Evolutionary conservation across 2,113 vertebrate genomes (phyloP).

Genomic region (Sitta europaea): DNA sequence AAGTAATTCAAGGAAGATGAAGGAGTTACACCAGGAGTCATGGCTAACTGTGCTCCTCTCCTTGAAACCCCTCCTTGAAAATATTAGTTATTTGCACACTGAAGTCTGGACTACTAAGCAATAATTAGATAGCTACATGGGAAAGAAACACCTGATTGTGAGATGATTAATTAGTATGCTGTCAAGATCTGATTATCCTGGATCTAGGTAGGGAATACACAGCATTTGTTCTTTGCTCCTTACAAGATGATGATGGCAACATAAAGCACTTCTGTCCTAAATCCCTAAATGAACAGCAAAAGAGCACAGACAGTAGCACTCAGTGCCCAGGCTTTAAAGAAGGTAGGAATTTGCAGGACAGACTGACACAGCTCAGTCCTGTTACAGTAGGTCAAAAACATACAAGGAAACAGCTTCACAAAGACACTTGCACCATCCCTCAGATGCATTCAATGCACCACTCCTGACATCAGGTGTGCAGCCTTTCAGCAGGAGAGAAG

Average conservation of each 20-base stretch:
- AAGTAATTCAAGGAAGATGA: neutral
- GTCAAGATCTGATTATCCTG: slow-evolving; percentile 6
- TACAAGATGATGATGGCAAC: neutral
- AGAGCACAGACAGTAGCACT: neutral
- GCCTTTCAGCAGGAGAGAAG: neutral
- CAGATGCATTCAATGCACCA: neutral
- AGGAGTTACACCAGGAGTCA: neutral
- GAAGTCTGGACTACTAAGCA: neutral
- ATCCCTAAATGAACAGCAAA: neutral
- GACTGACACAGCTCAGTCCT: neutral
- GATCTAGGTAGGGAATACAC: slow-evolving; percentile 23
- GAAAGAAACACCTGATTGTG: slow-evolving; percentile 32
- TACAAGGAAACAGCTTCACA: neutral
- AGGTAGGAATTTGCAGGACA: neutral
- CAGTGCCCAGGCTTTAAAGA: neutral
- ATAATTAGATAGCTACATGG: slow-evolving; percentile 39
- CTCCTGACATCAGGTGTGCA: neutral
- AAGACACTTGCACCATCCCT: neutral
- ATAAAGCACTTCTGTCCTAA: neutral
- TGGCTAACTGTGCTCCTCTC: neutral
- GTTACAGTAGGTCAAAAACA: neutral
- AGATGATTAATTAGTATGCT: slow-evolving; percentile 41
- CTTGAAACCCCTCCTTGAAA: neutral
- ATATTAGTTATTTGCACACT: neutral
- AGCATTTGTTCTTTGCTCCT: neutral